Evolutionary conservation across 2,888 invertebrate species (phyloP).

Genomic region (Brachynemurus nebulosus): DNA sequence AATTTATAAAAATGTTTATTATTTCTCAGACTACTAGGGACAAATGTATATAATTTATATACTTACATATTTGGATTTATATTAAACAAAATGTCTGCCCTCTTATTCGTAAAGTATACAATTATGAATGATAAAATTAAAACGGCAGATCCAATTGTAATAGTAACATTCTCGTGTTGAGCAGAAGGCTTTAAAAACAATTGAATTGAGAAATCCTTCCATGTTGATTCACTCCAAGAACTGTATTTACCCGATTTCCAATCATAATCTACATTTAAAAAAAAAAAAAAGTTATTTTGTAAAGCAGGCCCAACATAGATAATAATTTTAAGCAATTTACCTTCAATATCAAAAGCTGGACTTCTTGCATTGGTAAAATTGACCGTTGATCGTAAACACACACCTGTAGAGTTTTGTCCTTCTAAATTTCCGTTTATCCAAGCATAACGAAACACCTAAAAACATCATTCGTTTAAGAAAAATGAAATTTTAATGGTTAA

Average conservation of each 20-base stretch:
- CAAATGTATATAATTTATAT: no score
- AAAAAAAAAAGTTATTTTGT: no score
- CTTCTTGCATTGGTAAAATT: conserved; percentile 62
- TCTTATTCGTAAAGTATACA: conserved; percentile 37
- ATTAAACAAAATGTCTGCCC: conserved; percentile 34
- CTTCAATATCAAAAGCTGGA: conserved; percentile 65
- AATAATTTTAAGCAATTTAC: conserved; percentile 33
- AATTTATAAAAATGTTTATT: no score
- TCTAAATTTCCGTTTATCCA: conserved; percentile 46
- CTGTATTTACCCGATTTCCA: conserved; percentile 64
- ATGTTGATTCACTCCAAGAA: conserved; percentile 82
- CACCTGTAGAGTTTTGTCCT: conserved; percentile 44
- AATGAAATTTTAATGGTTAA: not conserved
- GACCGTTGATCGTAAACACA: conserved; percentile 58
- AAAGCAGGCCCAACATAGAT: no score
- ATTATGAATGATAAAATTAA: conserved; percentile 36
- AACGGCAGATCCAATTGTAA: conserved; percentile 37
- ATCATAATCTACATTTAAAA: conserved; percentile 48
- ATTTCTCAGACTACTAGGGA: no score
- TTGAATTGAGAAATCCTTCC: conserved; percentile 57
- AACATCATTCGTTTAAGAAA: conserved; percentile 10
- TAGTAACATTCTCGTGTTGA: conserved; percentile 37
- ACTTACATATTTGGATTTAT: conserved; percentile 8
- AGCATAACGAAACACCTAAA: conserved; percentile 28
- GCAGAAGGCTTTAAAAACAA: conserved; percentile 64